Base-by-base conservation (phyloP, 2,888 invertebrate genomes). In the Leptinotarsa juncta region DNA sequence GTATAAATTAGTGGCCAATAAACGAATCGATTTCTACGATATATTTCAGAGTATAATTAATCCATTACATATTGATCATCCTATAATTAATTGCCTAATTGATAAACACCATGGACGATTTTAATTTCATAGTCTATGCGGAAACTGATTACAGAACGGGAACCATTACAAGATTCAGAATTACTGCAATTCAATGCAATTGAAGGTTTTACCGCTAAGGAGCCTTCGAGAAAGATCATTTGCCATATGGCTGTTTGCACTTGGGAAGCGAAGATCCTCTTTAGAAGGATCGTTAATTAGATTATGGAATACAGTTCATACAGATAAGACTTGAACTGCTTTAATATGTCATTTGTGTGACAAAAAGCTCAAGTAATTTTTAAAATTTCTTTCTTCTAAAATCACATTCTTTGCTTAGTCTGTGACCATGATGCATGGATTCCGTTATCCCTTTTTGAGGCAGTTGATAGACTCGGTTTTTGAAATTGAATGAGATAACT, bases 21-120 rank as follows among this genome's bases (percentile, higher is more conserved):
- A 62, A 62, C 12, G 62, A 62, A 32, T 62, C 42, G 42, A 62
- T 62, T 57, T 57, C 62, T 62, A 42, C n/a, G 62, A 42, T 62
- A 62, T 16, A 42, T 62, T 62, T 62, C 62, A 42, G 62, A 62
- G 16, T 32, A 42, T 62, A 62, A 62, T 62, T 42, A 42, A 32
- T 32, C 62, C 62, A 62, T 62, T 62, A 42, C n/a, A 26, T 62
- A 62, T 62, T 62, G 32, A 42, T 62, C 15, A n/a, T 32, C 18
- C 18, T 42, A n/a, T 62, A 26, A 62, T 42, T 42, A n/a, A 42
- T 62, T n/a, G 62, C 4, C 26, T 62, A 42, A 62, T 62, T 42
- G 42, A 62, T 42, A 18, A 62, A 62, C 32, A 62, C 32, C 42
- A 57, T n/a, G 0, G 51, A 51, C n/a, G 4, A 51, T 57, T 57